Percentiles rank a stretch among this genome's conserved stretches.
These are phyloP conservation scores for Sternarchorhynchus goeldii DNA, from an alignment of 2,797 vertebrate genomes.

Conservation along the genomic window DNA sequence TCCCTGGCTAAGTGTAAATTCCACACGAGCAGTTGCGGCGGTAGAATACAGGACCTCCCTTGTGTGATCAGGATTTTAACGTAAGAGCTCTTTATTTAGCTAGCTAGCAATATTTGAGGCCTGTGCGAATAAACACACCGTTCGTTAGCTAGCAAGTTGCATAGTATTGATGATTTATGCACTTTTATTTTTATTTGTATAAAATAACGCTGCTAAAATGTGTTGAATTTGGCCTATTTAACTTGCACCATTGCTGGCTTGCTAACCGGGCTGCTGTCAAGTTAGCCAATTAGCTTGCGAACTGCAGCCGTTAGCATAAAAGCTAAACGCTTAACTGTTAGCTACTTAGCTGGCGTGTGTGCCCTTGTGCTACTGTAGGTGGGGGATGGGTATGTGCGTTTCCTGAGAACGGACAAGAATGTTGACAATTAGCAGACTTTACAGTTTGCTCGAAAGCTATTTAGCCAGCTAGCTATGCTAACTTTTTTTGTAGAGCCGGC, in stretches of 20 bases:
- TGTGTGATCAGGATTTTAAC: conserved; percentile 10
- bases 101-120: neutral
- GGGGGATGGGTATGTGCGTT: conserved; percentile 56
- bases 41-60: too few relatives aligned
- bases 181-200: neutral
- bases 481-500: too few relatives aligned
- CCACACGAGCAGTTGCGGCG: too few relatives aligned
- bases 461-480: neutral
- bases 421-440: conserved; percentile 2
- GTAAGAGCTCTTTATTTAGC: conserved; percentile 46
- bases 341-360: conserved; percentile 48
- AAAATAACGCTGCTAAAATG: too few relatives aligned
- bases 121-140: conserved; percentile 8
- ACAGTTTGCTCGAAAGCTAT: neutral
- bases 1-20: too few relatives aligned
- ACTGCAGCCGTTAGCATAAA: conserved; percentile 37
- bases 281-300: too few relatives aligned
- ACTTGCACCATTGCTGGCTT: too few relatives aligned
- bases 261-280: too few relatives aligned
- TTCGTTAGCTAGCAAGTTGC: neutral
- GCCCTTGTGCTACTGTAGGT: conserved; percentile 12
- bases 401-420: conserved; percentile 37
- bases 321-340: conserved; percentile 9
- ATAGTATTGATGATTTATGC: too few relatives aligned
- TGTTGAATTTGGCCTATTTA: too few relatives aligned